Evolutionary conservation across 1,140 invertebrate genomes (phyloP).

Genomic region (Parapsyche elsis): DNA sequence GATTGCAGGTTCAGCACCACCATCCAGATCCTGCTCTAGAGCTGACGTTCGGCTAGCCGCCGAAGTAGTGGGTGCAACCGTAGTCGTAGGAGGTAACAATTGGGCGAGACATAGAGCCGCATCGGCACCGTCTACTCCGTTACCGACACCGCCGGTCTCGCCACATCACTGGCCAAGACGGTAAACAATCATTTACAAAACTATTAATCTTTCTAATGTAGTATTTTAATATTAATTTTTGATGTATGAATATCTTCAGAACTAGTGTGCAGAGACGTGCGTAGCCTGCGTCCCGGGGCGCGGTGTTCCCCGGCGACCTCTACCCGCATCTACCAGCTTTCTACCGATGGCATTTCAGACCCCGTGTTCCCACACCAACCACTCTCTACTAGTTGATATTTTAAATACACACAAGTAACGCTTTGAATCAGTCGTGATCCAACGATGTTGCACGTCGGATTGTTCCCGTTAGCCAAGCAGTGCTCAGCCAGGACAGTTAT

Average conservation of each 20-base stretch:
- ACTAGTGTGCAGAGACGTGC: conserved; percentile 53
- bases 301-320: conserved; percentile 54
- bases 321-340: conserved; percentile 52
- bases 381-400: too few species aligned
- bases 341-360: conserved; percentile 52
- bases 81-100: conserved; percentile 64
- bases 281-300: conserved; percentile 55
- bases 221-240: not conserved
- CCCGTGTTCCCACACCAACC: conserved; percentile 32
- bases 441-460: too few species aligned
- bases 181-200: not conserved
- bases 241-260: conserved; percentile 35
- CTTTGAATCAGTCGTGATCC: too few species aligned
- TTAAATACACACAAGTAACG: too few species aligned
- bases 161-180: conserved; percentile 62
- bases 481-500: too few species aligned
- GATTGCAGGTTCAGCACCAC: conserved; percentile 68
- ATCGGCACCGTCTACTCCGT: conserved; percentile 64
- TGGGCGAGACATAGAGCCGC: conserved; percentile 63
- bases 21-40: conserved; percentile 74
- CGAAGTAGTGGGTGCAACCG: conserved; percentile 67
- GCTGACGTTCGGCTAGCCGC: conserved; percentile 72
- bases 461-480: too few species aligned
- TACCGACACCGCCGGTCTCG: conserved; percentile 62
- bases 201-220: not conserved